Percentiles rank a stretch among this genome's conserved stretches.
These are phyloP conservation scores for Octodon degus DNA, from an alignment of 2,113 vertebrate genomes.

Conservation along the genomic window DNA sequence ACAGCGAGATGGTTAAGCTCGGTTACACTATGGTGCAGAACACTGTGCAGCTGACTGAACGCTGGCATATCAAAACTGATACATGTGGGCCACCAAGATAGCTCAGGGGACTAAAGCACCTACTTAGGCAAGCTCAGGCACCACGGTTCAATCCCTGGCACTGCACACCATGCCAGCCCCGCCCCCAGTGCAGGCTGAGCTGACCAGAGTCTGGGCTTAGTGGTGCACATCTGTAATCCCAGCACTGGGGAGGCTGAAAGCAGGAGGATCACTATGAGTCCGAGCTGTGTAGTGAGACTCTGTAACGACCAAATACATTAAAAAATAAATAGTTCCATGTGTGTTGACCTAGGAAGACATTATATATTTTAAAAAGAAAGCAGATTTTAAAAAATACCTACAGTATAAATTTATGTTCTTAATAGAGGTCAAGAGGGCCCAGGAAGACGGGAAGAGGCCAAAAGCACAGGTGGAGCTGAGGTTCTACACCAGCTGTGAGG, in stretches of 20 bases:
- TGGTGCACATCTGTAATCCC: too few relatives aligned
- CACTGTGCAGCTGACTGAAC: neutral
- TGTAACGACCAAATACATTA: too few relatives aligned
- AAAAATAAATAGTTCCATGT: neutral
- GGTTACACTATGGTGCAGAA: neutral
- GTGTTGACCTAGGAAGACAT: neutral
- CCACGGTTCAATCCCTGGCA: too few relatives aligned
- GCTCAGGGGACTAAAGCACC: too few relatives aligned
- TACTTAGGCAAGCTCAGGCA: too few relatives aligned
- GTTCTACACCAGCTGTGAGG: neutral
- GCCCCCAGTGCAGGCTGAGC: too few relatives aligned
- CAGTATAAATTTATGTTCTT: neutral
- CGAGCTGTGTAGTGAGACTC: too few relatives aligned
- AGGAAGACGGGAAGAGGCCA: neutral
- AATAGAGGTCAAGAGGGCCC: neutral
- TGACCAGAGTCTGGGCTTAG: too few relatives aligned
- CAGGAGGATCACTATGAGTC: too few relatives aligned
- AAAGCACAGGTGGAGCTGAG: neutral
- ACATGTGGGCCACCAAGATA: neutral
- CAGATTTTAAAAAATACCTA: neutral
- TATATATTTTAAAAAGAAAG: neutral
- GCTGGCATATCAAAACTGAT: neutral
- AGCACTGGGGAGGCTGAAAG: too few relatives aligned
- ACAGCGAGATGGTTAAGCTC: neutral
- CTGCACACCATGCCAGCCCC: too few relatives aligned